Percentiles rank a stretch among this genome's conserved stretches.
phyloP scores from a whole-genome alignment of 2,888 invertebrate species.

The Ennomos fuscantarius region DNA sequence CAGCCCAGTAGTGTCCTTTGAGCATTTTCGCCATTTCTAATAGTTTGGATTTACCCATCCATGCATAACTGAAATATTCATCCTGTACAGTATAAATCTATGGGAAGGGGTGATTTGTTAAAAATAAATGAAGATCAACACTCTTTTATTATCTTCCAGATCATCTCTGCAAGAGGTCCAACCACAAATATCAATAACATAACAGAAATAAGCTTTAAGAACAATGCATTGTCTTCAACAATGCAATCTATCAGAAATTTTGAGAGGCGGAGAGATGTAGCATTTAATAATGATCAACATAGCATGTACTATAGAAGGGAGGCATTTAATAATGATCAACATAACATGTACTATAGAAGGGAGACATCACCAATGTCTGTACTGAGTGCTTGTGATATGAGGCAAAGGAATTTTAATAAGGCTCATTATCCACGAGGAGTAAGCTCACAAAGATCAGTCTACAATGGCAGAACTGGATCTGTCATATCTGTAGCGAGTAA shows the following conservation, averaged over 20 bases:
- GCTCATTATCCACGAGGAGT: constrained; percentile 47
- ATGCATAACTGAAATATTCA: too few relatives aligned
- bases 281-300: constrained; percentile 53
- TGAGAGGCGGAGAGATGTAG: constrained; percentile 48
- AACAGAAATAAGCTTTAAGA: constrained; percentile 52
- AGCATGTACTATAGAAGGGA: constrained; percentile 57
- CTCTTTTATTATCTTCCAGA: constrained; percentile 49
- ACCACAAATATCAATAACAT: constrained; percentile 53
- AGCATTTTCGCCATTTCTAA: too few relatives aligned
- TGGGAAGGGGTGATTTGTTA: too few relatives aligned
- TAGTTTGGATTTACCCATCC: too few relatives aligned
- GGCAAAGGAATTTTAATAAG: constrained; percentile 49
- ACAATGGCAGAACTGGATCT: constrained; percentile 63
- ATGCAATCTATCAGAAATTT: constrained; percentile 56
- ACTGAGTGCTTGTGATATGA: constrained; percentile 53
- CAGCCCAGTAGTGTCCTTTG: too few relatives aligned
- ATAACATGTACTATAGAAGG: constrained; percentile 55
- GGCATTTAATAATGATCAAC: too few relatives aligned
- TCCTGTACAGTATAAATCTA: too few relatives aligned
- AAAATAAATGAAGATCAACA: too few relatives aligned
- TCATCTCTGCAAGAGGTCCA: constrained; percentile 58
- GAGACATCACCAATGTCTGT: constrained; percentile 63
- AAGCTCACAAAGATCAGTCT: constrained; percentile 55
- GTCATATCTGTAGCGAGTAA: constrained; percentile 67
- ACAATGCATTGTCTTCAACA: constrained; percentile 53